Conservation (phyloP, 2,797 vertebrate genomes). For the Merluccius polli region DNA sequence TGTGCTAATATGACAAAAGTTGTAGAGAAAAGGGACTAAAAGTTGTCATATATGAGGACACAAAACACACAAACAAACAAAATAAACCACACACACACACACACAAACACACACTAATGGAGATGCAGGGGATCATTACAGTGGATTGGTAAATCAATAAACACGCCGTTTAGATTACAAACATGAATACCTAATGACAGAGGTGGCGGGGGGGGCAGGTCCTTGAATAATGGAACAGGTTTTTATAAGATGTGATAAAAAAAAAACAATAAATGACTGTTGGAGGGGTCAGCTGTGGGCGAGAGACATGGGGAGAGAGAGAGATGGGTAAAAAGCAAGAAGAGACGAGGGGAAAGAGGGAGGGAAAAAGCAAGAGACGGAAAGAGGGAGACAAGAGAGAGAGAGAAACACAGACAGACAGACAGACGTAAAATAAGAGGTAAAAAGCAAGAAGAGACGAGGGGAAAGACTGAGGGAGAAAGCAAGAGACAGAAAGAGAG, state of each 20-base stretch:
- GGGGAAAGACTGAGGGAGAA: background rate
- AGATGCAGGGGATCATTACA: background rate
- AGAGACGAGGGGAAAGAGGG: background rate
- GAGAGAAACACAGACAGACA: too few species aligned
- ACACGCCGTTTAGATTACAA: background rate
- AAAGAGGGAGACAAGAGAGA: slow-evolving; percentile 34
- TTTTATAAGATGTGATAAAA: background rate
- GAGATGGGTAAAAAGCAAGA: slow-evolving; percentile 15
- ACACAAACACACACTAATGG: background rate
- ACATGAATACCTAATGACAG: background rate
- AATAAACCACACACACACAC: background rate
- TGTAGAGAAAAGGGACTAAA: too few species aligned
- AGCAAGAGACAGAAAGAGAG: background rate
- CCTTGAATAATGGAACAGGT: background rate
- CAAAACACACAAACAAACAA: too few species aligned
- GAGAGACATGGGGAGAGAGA: background rate
- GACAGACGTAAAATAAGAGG: too few species aligned
- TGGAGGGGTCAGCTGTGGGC: too few species aligned
- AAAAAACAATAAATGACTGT: background rate
- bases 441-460: too few species aligned
- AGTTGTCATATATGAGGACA: too few species aligned
- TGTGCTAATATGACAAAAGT: too few species aligned
- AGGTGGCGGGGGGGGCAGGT: too few species aligned
- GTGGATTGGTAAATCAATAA: background rate
- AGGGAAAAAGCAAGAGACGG: slow-evolving; percentile 17